phyloP scores from a whole-genome alignment of 2,888 invertebrate species.

The Sisyra terminalis region DNA sequence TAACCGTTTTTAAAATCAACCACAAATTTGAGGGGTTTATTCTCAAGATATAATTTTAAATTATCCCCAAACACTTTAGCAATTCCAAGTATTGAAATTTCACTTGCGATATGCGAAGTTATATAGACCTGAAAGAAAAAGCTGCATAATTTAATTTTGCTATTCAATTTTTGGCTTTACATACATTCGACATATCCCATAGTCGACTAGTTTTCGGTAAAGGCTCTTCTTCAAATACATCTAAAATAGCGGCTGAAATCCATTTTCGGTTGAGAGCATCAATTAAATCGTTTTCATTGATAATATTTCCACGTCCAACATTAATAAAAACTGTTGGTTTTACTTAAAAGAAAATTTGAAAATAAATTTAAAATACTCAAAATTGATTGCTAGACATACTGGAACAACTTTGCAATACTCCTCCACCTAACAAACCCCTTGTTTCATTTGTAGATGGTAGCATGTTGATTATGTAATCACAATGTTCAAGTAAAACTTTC shows the following conservation, averaged over 20 bases:
- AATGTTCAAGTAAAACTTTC: slow-evolving; percentile 24
- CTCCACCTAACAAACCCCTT: slow-evolving; percentile 29
- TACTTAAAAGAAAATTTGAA: slow-evolving; percentile 14
- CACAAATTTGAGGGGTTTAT: too few species aligned
- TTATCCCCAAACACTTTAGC: too few species aligned
- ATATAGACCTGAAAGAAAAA: too few species aligned
- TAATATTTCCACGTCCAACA: slow-evolving; percentile 37
- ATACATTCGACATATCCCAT: slow-evolving; percentile 33
- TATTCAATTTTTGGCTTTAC: too few species aligned
- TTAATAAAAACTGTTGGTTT: slow-evolving; percentile 34
- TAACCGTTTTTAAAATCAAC: too few species aligned
- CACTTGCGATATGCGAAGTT: too few species aligned
- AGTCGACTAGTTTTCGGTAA: slow-evolving; percentile 27
- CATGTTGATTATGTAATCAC: slow-evolving; percentile 37
- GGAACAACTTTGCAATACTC: slow-evolving; percentile 29
- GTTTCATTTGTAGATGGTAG: slow-evolving; percentile 34
- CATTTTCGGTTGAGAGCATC: slow-evolving; percentile 32
- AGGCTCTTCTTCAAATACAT: slow-evolving; percentile 38
- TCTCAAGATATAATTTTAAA: too few species aligned
- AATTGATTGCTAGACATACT: too few species aligned
- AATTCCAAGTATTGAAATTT: too few species aligned
- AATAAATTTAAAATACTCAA: too few species aligned
- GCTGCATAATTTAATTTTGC: too few species aligned
- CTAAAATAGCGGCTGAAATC: slow-evolving; percentile 36
- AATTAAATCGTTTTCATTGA: slow-evolving; percentile 31